These are phyloP conservation scores for Dicaeum eximium DNA, from an alignment of 2,113 vertebrate genomes.

Conservation along the genomic window DNA sequence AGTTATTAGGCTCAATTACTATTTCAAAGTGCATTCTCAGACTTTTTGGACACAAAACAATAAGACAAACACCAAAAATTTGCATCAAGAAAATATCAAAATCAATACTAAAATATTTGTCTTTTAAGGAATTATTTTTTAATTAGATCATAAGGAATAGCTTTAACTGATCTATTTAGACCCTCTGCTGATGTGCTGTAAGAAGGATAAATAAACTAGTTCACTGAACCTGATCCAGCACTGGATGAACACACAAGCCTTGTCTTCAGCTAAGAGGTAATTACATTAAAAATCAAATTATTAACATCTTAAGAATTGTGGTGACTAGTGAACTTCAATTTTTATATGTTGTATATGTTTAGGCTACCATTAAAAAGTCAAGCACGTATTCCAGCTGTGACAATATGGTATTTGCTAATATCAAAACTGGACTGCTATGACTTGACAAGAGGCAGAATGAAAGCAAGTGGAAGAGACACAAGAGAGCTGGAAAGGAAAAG, in stretches of 20 bases:
- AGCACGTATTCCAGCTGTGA: slow-evolving; percentile 65
- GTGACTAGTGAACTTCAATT: slow-evolving; percentile 66
- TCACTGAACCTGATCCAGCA: not conserved
- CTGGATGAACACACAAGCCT: not conserved
- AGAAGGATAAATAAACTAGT: not conserved
- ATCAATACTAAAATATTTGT: not conserved
- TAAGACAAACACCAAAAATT: not conserved
- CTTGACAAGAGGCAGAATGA: slow-evolving; percentile 61
- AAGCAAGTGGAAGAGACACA: slow-evolving; percentile 15
- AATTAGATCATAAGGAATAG: not conserved
- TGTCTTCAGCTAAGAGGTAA: slow-evolving; percentile 4
- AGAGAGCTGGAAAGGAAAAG: slow-evolving; percentile 13
- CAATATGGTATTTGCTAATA: slow-evolving; percentile 65
- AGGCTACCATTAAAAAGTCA: slow-evolving; percentile 71
- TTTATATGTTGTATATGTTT: slow-evolving; percentile 64
- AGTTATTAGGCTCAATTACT: not conserved
- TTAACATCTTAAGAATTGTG: slow-evolving; percentile 27
- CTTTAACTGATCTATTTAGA: not conserved
- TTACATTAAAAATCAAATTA: slow-evolving; percentile 63
- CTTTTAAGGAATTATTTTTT: not conserved
- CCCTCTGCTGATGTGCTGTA: not conserved
- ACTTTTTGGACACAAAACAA: not conserved
- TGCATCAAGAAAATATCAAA: not conserved
- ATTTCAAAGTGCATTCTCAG: not conserved
- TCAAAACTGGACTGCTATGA: slow-evolving; percentile 45